A percentile compares a stretch with the other conserved stretches of the same genome.
Conservation (phyloP, 2,888 invertebrate species). For the Synanthedon tipuliformis region DNA sequence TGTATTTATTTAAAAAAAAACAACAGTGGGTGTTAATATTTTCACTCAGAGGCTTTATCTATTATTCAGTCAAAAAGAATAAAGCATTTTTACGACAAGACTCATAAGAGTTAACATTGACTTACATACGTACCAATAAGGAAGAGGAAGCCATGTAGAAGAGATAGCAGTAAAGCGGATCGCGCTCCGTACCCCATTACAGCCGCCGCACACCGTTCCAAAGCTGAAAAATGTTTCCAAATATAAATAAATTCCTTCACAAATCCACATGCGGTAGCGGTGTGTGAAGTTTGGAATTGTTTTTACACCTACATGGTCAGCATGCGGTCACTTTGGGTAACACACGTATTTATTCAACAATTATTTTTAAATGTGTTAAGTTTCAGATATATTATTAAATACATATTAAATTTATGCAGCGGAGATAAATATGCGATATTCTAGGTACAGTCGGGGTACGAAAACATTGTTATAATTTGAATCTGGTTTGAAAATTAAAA, state of each 20-base stretch:
- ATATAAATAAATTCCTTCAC: neutral
- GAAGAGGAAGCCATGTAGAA: conserved; percentile 58
- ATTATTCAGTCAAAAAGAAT: too few species aligned
- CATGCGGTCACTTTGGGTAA: neutral
- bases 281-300: neutral
- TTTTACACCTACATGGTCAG: neutral
- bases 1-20: neutral
- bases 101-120: neutral
- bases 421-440: too few species aligned
- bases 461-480: too few species aligned
- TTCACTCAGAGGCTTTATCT: neutral
- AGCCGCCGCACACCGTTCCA: conserved; percentile 19
- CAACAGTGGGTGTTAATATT: neutral
- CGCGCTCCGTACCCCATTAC: conserved; percentile 46
- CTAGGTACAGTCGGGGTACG: too few species aligned
- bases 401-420: neutral
- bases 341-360: neutral
- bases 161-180: conserved; percentile 47
- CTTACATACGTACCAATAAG: conserved; percentile 42
- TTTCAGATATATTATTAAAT: neutral
- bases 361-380: neutral
- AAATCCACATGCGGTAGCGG: neutral
- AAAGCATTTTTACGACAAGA: too few species aligned
- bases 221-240: conserved; percentile 32
- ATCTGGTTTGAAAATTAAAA: too few species aligned